Conservation (phyloP, 1,140 invertebrate species). For the Limonius californicus region DNA sequence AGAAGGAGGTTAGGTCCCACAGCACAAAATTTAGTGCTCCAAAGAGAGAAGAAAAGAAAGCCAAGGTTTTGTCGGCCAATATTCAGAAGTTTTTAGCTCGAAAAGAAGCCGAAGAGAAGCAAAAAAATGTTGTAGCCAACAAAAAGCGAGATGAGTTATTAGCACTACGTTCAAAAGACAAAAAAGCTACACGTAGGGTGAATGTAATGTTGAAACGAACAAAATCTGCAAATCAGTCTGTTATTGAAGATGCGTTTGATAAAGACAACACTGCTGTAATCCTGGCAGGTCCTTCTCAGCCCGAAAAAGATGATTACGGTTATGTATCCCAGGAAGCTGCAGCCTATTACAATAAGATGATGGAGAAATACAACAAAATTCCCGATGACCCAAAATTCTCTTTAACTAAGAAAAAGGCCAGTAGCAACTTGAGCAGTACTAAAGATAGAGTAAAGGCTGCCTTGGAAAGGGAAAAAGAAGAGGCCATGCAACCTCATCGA, state of each 20-base stretch:
- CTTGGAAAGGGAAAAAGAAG: constrained; percentile 66
- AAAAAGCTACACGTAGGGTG: constrained; percentile 55
- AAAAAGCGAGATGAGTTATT: constrained; percentile 63
- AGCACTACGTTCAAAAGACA: constrained; percentile 67
- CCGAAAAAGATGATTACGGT: constrained; percentile 87
- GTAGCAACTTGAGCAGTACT: constrained; percentile 58
- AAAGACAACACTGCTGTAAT: constrained; percentile 72
- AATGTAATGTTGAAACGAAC: constrained; percentile 70
- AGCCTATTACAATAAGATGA: constrained; percentile 76
- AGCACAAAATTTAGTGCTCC: constrained; percentile 74
- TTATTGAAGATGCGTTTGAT: constrained; percentile 76
- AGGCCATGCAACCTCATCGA: constrained; percentile 64
- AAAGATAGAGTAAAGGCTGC: constrained; percentile 72
- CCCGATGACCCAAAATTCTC: constrained; percentile 63
- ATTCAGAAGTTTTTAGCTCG: constrained; percentile 79
- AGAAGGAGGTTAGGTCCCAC: constrained; percentile 58
- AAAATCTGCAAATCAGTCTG: constrained; percentile 84
- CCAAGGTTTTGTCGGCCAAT: constrained; percentile 65
- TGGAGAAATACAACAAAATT: constrained; percentile 73
- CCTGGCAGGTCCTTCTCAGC: constrained; percentile 66
- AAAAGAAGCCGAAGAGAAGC: constrained; percentile 73
- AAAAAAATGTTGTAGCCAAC: constrained; percentile 60
- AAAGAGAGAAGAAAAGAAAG: constrained; percentile 70
- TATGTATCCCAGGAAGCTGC: constrained; percentile 80
- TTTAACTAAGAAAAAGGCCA: constrained; percentile 43